Conservation (phyloP, 2,113 vertebrate genomes). For the Nesogale talazaci region DNA sequence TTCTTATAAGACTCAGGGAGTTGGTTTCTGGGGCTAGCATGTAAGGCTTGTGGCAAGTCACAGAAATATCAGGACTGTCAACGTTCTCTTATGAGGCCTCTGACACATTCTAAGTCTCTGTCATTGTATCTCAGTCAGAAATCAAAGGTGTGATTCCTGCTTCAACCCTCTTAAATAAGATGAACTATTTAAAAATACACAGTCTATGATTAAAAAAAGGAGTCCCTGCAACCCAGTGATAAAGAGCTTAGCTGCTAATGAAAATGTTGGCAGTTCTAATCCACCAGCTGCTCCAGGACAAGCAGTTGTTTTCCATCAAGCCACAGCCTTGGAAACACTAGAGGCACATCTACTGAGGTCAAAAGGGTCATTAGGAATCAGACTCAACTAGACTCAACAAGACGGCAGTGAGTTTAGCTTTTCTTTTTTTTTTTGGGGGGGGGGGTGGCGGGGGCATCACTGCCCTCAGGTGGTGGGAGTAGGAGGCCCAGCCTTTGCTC, state of each 20-base stretch:
- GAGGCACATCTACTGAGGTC: too few species aligned
- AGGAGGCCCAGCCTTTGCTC: too few species aligned
- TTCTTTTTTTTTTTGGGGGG: too few species aligned
- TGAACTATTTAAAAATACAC: not conserved
- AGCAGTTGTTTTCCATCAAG: too few species aligned
- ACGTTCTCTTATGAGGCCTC: not conserved
- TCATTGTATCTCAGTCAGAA: not conserved
- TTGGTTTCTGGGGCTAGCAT: conserved; percentile 38
- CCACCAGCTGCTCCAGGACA: not conserved
- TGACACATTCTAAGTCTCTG: not conserved
- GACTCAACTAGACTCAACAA: not conserved
- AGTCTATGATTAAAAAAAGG: not conserved
- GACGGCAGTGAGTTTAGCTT: not conserved
- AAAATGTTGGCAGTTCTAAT: not conserved
- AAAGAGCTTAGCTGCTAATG: not conserved
- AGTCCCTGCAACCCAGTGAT: not conserved
- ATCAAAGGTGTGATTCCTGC: not conserved
- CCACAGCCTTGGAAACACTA: too few species aligned
- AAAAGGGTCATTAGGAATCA: not conserved
- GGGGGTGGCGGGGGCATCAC: too few species aligned
- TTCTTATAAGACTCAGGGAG: not conserved
- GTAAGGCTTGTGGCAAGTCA: not conserved
- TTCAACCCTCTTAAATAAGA: conserved; percentile 30
- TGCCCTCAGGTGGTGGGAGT: too few species aligned
- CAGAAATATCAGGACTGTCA: not conserved